phyloP scores from a whole-genome alignment of 1,140 invertebrate species.

The Drusus annulatus region DNA sequence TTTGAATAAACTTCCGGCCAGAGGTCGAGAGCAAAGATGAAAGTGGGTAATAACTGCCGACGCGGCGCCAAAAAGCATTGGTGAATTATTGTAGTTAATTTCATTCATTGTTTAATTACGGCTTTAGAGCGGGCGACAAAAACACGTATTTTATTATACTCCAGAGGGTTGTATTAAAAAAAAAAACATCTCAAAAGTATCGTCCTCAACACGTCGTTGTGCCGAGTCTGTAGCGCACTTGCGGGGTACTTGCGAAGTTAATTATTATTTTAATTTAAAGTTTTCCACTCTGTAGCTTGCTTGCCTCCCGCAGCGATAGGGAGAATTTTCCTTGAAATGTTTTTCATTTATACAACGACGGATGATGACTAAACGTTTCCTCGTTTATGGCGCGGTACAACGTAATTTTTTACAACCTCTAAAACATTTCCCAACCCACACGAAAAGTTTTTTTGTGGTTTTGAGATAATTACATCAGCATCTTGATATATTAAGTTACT shows the following conservation, averaged over 20 bases:
- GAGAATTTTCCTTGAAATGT: constrained; percentile 44
- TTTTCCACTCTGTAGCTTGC: constrained; percentile 52
- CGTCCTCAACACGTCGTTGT: constrained; percentile 34
- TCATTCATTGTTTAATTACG: constrained; percentile 42
- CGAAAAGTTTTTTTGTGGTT: not conserved
- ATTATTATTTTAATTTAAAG: constrained; percentile 59
- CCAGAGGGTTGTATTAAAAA: constrained; percentile 49
- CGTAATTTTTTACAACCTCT: constrained; percentile 45
- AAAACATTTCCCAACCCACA: constrained; percentile 22
- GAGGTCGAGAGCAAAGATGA: no score
- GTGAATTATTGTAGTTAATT: constrained; percentile 29
- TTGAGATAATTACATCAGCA: constrained; percentile 10
- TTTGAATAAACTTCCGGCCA: no score
- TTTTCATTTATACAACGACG: constrained; percentile 42
- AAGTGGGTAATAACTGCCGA: not conserved
- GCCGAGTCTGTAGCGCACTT: constrained; percentile 30
- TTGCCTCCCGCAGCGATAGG: constrained; percentile 43
- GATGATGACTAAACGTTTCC: constrained; percentile 49
- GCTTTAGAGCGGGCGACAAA: constrained; percentile 25
- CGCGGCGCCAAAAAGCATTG: not conserved
- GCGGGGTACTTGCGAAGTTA: constrained; percentile 50
- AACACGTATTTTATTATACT: constrained; percentile 35
- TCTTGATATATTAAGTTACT: not conserved
- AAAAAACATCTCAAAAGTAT: constrained; percentile 49
- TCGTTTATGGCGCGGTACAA: constrained; percentile 31